Percentiles rank a stretch among this genome's conserved stretches.
phyloP scores from a whole-genome alignment of 2,888 invertebrate species.

The Therioaphis trifolii region DNA sequence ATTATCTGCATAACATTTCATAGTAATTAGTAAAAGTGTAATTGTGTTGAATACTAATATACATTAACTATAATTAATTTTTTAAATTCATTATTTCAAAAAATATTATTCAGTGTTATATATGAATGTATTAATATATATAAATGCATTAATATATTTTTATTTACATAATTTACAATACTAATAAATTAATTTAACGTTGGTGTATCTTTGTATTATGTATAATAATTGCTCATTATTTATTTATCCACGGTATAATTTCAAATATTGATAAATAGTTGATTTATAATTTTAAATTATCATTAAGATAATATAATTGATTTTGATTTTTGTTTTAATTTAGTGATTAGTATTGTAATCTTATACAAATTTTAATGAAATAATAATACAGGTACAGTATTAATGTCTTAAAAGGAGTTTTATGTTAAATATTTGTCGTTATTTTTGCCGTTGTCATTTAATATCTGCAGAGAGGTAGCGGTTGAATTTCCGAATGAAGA shows the following conservation, averaged over 20 bases:
- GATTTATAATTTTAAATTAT: not conserved
- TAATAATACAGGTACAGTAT: not conserved
- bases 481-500: too few species aligned
- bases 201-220: not conserved
- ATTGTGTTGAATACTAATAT: too few species aligned
- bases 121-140: too few species aligned
- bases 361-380: not conserved
- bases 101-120: not conserved
- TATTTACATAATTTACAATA: not conserved
- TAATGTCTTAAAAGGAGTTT: not conserved
- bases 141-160: not conserved
- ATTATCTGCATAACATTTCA: not conserved
- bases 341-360: not conserved
- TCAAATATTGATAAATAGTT: not conserved
- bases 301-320: not conserved
- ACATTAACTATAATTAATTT: too few species aligned
- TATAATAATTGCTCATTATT: too few species aligned
- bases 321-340: not conserved
- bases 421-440: not conserved
- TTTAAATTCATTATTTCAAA: not conserved
- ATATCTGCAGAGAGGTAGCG: too few species aligned
- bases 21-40: conserved; percentile 15
- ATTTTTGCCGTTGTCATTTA: not conserved
- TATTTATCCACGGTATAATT: too few species aligned
- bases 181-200: not conserved